These are phyloP conservation scores for Aspidiotus destructor DNA, from an alignment of 2,888 invertebrate species.

Conservation along the genomic window DNA sequence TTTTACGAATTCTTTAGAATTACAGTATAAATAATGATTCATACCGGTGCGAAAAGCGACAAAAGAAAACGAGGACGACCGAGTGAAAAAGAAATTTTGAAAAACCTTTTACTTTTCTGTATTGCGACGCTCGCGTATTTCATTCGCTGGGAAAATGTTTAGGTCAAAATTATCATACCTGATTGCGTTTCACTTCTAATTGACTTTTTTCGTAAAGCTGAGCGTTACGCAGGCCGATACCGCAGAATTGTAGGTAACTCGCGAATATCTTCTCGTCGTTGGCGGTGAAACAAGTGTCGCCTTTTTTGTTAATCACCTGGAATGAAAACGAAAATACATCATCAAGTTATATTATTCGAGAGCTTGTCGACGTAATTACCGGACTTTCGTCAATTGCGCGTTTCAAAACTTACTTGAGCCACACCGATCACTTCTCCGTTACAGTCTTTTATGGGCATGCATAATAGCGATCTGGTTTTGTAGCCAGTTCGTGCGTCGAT, in stretches of 20 bases:
- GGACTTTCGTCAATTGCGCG: too few relatives aligned
- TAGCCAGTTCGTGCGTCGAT: conserved; percentile 89
- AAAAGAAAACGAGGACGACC: too few relatives aligned
- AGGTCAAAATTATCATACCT: conserved; percentile 46
- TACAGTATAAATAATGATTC: too few relatives aligned
- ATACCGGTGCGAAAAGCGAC: too few relatives aligned
- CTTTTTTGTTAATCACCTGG: conserved; percentile 81
- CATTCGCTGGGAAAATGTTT: not conserved
- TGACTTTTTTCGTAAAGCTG: conserved; percentile 91
- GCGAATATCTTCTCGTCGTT: conserved; percentile 86
- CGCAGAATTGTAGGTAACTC: conserved; percentile 91
- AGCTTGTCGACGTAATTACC: too few relatives aligned
- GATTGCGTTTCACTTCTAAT: conserved; percentile 88
- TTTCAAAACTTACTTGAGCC: conserved; percentile 59
- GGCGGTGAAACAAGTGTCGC: conserved; percentile 69
- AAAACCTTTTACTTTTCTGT: too few relatives aligned
- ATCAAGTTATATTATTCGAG: not conserved
- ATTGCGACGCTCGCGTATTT: too few relatives aligned
- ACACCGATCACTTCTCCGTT: conserved; percentile 93
- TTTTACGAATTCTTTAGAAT: too few relatives aligned
- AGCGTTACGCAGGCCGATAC: conserved; percentile 90
- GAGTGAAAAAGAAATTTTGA: too few relatives aligned
- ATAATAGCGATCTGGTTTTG: conserved; percentile 80
- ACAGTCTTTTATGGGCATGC: conserved; percentile 92
- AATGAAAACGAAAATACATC: conserved; percentile 35